These are phyloP conservation scores for Cheilosia soror DNA, from an alignment of 2,888 invertebrate species.

Conservation along the genomic window DNA sequence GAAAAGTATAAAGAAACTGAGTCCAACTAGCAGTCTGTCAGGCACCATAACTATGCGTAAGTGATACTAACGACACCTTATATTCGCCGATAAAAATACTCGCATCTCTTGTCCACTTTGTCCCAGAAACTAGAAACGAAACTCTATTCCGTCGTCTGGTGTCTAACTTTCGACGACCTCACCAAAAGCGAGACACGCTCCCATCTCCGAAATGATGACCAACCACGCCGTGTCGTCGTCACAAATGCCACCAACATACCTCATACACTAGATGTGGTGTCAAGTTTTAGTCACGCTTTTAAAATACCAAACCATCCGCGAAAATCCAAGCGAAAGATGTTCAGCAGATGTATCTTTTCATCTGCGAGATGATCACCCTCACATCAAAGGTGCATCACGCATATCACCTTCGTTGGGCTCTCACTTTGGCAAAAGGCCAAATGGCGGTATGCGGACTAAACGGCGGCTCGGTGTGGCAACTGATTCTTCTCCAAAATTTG, in stretches of 20 bases:
- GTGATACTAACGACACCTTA: conserved; percentile 47
- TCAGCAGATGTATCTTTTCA: conserved; percentile 41
- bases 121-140: conserved; percentile 42
- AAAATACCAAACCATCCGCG: conserved; percentile 70
- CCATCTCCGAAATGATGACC: conserved; percentile 58
- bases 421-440: conserved; percentile 40
- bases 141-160: conserved; percentile 33
- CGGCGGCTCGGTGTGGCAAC: background rate
- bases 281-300: conserved; percentile 73
- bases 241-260: conserved; percentile 15
- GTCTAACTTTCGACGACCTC: conserved; percentile 64
- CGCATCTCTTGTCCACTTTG: conserved; percentile 4
- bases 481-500: conserved; percentile 34
- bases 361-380: conserved; percentile 57
- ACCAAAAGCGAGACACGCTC: conserved; percentile 54
- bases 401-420: conserved; percentile 36
- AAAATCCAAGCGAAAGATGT: conserved; percentile 41
- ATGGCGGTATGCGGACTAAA: background rate
- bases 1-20: background rate
- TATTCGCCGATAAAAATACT: conserved; percentile 6
- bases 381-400: conserved; percentile 32
- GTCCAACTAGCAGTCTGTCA: background rate
- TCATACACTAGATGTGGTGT: conserved; percentile 42
- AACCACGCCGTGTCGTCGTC: conserved; percentile 12
- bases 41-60: conserved; percentile 25